Percentiles rank a stretch among this genome's conserved stretches.
phyloP scores from a whole-genome alignment of 2,113 vertebrate species.

The Toxostoma redivivum region DNA sequence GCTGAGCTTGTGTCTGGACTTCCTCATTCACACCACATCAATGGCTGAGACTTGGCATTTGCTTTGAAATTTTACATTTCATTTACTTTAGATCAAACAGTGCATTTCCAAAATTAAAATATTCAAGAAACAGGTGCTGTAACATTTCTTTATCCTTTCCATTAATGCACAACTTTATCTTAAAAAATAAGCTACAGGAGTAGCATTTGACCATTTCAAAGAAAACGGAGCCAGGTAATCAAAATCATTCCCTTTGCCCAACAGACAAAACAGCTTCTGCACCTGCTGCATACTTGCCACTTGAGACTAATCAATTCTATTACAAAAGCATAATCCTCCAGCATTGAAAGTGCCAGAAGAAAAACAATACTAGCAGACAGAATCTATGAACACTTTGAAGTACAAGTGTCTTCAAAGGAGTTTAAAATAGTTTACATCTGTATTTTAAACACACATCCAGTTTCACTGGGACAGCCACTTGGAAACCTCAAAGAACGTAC shows the following conservation, averaged over 20 bases:
- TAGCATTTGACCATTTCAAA: not conserved
- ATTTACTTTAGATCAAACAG: not conserved
- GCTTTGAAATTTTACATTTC: not conserved
- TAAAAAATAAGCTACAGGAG: not conserved
- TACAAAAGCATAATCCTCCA: not conserved
- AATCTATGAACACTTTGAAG: not conserved
- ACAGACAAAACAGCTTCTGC: not conserved
- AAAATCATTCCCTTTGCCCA: not conserved
- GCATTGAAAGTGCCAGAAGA: not conserved
- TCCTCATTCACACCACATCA: not conserved
- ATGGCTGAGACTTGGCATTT: not conserved
- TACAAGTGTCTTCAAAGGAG: not conserved
- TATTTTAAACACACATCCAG: not conserved
- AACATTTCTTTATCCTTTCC: not conserved
- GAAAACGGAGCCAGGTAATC: not conserved
- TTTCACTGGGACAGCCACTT: not conserved
- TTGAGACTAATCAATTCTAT: not conserved
- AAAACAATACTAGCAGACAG: not conserved
- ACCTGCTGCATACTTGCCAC: not conserved
- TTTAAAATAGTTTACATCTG: not conserved
- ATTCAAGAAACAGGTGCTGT: not conserved
- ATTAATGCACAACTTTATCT: not conserved
- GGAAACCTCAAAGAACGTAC: not conserved
- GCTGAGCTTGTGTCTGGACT: not conserved
- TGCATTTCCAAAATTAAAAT: not conserved